A percentile compares a stretch with the other conserved stretches of the same genome.
Conservation (phyloP, 1,140 invertebrate species). For the Eciton burchellii region DNA sequence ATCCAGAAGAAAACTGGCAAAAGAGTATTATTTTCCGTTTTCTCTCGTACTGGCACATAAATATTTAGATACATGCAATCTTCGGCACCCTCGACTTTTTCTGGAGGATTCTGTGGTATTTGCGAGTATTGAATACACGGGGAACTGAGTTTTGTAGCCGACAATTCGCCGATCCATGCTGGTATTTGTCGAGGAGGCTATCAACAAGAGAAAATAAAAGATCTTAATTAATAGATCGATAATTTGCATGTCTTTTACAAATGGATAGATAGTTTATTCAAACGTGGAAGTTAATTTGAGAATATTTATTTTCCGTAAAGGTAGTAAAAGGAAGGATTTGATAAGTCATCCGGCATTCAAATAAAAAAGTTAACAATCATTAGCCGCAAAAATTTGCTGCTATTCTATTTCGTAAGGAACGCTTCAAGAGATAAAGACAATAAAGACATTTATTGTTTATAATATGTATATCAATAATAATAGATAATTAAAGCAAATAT, state of each 20-base stretch:
- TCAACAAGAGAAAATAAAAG: slow-evolving; percentile 1
- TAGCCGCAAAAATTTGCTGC: too few species aligned
- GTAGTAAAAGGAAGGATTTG: not conserved
- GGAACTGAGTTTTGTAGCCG: slow-evolving; percentile 80
- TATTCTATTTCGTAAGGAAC: not conserved
- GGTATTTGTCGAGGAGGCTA: slow-evolving; percentile 80
- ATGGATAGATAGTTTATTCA: not conserved
- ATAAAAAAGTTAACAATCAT: not conserved
- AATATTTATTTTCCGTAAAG: not conserved
- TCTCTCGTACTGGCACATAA: slow-evolving; percentile 83
- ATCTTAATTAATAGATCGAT: too few species aligned
- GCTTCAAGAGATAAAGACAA: not conserved
- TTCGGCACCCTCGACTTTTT: slow-evolving; percentile 82
- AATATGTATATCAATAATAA: not conserved
- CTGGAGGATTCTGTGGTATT: not conserved
- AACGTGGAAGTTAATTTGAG: not conserved
- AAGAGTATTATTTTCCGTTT: slow-evolving; percentile 2
- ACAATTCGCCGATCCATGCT: slow-evolving; percentile 82
- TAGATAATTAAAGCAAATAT: slow-evolving; percentile 6
- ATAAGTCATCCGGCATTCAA: not conserved
- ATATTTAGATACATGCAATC: slow-evolving; percentile 88
- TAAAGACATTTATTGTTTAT: too few species aligned
- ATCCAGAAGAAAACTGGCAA: slow-evolving; percentile 82
- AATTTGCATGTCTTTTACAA: not conserved
- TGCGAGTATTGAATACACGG: slow-evolving; percentile 82